Evolutionary conservation across 2,113 vertebrate genomes (phyloP), one percentile per base, ranked within the genome.

Genomic region (Nyctereutes procyonoides): DNA sequence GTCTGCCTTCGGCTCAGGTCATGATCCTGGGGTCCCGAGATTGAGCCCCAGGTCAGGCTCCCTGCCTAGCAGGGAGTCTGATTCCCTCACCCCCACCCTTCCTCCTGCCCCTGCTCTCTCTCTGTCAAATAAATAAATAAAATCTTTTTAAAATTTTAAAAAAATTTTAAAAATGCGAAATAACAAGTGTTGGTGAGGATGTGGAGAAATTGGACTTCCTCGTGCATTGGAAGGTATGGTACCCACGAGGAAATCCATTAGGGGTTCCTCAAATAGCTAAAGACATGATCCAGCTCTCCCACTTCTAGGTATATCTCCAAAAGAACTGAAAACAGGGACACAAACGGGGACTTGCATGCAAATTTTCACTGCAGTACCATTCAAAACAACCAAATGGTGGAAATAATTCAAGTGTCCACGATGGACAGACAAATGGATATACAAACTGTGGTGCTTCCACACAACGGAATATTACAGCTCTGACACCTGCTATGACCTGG

Each of bases 351-450:
- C 24, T 5, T 4, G 53, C 0, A 2, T 1, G 32, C 35, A 24
- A 13, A 67, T 22, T 9, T 51, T 11, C n/a, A 0, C 3, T 5
- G 53, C 7, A 1, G 77, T 7, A n/a, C 28, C 35, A 51, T 20
- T 32, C 48, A 43, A 74, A 48, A 10, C 0, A 17, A 9, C n/a
- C 69, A 3, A 62, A n/a, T 35, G 43, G 30, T 51, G 20, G 71
- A 30, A 43, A 63, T 19, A 12, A 13, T 65, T 16, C 30, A 16
- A 14, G 17, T 9, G 60, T 53, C 60, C 38, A 0, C 17, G 65
- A n/a, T 1, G 2, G 48, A 5, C 1, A 0, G n/a, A 16, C 0
- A 17, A 55, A 15, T 1, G 26, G 17, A 8, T 9, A 20, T 1
- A 26, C 24, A 28, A 38, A 12, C 19, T 2, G 55, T 13, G 35